Evolutionary conservation across 2,113 vertebrate genomes (phyloP).

Genomic region (Lepidothrix coronata): DNA sequence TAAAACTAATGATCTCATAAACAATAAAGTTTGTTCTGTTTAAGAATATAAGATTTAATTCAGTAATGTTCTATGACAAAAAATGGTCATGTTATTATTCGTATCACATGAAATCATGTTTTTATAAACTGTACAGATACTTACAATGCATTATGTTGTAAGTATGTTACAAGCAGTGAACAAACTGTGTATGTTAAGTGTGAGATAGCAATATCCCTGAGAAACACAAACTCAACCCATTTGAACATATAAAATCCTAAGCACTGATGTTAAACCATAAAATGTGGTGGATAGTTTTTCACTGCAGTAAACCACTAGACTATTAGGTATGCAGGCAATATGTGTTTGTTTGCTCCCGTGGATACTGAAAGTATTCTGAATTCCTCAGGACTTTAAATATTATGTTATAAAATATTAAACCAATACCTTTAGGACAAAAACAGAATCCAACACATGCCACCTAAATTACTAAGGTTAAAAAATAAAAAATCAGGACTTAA

Average conservation of each 20-base stretch:
- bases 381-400: slow-evolving; percentile 53
- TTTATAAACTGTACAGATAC: neutral
- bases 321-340: slow-evolving; percentile 34
- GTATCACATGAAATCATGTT: neutral
- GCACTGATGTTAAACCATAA: slow-evolving; percentile 16
- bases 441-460: slow-evolving; percentile 17
- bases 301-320: neutral
- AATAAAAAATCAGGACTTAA: neutral
- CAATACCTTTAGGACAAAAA: slow-evolving; percentile 48
- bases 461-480: slow-evolving; percentile 14
- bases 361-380: slow-evolving; percentile 25
- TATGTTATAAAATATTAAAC: slow-evolving; percentile 52
- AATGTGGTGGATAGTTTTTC: slow-evolving; percentile 8
- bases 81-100: neutral
- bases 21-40: neutral
- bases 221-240: neutral
- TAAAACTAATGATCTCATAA: neutral
- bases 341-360: slow-evolving; percentile 5
- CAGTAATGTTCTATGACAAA: neutral
- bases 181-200: neutral
- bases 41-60: neutral
- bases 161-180: neutral
- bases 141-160: neutral
- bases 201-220: neutral
- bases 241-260: neutral